Evolutionary conservation across 2,797 vertebrate genomes (phyloP), one percentile per base, ranked within the genome.

Genomic region (Mycteria americana): DNA sequence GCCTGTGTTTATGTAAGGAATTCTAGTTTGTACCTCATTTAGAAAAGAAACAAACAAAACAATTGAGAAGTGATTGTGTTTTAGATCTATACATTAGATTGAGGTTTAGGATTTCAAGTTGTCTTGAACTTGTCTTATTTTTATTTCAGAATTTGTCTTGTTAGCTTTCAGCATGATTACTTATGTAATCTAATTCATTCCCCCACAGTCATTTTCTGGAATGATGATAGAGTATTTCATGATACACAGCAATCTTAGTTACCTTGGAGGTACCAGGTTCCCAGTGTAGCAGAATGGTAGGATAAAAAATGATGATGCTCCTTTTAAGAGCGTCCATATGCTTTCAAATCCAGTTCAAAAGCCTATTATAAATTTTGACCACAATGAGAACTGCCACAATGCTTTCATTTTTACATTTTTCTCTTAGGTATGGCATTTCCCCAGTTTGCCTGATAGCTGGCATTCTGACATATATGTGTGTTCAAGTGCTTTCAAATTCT

Each of bases 401-500:
- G 35, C 77, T 93, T 78, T 88, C 17, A 50, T 80, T 94, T 92
- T 91, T 74, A 46, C 30, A 16, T 62, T 68, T 93, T 89, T 85
- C 39, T 59, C 54, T 65, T 23, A 50, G 31, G 30, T 84, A 89
- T 83, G 90, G 65, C 65, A 0, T 84, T 83, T 95, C 50, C 76
- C 76, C 37, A 53, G 13, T 72, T 96, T 84, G 51, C 76, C 73
- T 86, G 54, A 65, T 86, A 92, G 85, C 62, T 95, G 69, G 65
- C 65, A n/a, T 89, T 87, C 64, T 93, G 83, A 87, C 59, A 73
- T 60, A 10, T 30, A 75, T 70, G 14, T 81, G 33, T 85, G 46
- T 81, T 95, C 67, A 54, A 90, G 54, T 72, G 51, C 72, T 93
- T 96, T 91, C 57, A 95, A 78, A 87, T 78, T 46, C 67, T 85